These are phyloP conservation scores for Drosophila prostipennis DNA, from an alignment of 2,888 invertebrate species.

Conservation along the genomic window DNA sequence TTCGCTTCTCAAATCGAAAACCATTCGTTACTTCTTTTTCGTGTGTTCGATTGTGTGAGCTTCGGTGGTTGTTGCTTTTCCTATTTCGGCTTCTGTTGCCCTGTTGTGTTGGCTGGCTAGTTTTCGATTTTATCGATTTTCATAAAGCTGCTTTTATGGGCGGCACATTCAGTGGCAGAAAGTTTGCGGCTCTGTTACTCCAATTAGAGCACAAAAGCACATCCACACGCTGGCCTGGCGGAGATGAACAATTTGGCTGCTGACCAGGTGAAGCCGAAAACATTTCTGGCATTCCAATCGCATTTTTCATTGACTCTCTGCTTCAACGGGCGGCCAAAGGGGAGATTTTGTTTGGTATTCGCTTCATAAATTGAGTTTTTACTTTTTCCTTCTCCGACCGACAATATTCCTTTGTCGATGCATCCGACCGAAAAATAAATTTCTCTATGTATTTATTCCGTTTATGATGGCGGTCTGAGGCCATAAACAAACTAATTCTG, in stretches of 20 bases:
- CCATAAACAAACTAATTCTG: slow-evolving; percentile 18
- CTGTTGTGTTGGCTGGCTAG: slow-evolving; percentile 64
- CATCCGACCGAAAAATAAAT: slow-evolving; percentile 29
- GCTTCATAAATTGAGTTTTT: slow-evolving; percentile 38
- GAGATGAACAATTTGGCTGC: slow-evolving; percentile 31
- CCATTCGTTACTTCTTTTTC: slow-evolving; percentile 46
- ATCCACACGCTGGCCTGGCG: slow-evolving; percentile 1
- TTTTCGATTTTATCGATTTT: slow-evolving; percentile 78
- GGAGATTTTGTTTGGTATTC: slow-evolving; percentile 9
- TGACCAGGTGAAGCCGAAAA: slow-evolving; percentile 28
- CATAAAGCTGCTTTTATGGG: slow-evolving; percentile 61
- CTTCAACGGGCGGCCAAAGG: slow-evolving; percentile 11
- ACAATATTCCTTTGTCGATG: slow-evolving; percentile 26
- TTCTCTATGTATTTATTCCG: slow-evolving; percentile 10
- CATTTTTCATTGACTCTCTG: slow-evolving; percentile 30
- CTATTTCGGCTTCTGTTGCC: slow-evolving; percentile 22
- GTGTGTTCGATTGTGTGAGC: slow-evolving; percentile 19
- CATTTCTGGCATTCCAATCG: slow-evolving; percentile 41
- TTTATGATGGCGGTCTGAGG: slow-evolving; percentile 6
- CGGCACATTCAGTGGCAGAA: slow-evolving; percentile 41
- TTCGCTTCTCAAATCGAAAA: not conserved
- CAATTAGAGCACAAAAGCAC: slow-evolving; percentile 59
- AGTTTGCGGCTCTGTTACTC: slow-evolving; percentile 40
- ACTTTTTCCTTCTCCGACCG: not conserved
- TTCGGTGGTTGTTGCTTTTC: slow-evolving; percentile 24